Conservation (phyloP, 2,113 vertebrate species). For the Thymallus thymallus region DNA sequence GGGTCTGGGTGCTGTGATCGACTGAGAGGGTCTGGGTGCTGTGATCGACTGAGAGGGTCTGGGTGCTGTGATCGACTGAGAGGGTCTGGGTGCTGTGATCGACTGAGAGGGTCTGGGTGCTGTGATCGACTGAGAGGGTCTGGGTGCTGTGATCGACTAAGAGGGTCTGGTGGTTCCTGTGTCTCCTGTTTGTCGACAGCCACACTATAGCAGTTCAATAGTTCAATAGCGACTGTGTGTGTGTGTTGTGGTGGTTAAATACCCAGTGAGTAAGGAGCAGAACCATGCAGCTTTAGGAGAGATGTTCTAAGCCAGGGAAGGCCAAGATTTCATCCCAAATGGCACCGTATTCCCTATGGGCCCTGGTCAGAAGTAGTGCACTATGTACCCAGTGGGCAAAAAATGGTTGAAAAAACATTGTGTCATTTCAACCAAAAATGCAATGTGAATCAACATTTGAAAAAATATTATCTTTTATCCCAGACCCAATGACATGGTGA, state of each 20-base stretch:
- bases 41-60: slow-evolving; percentile 50
- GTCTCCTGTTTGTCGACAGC: not conserved
- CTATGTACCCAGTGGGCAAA: too few species aligned
- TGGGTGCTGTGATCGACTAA: slow-evolving; percentile 45
- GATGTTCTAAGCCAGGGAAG: too few species aligned
- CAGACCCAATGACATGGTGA: too few species aligned
- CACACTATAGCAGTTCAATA: slow-evolving; percentile 26
- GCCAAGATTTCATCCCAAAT: too few species aligned
- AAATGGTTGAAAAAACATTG: too few species aligned
- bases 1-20: slow-evolving; percentile 32
- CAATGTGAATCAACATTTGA: too few species aligned
- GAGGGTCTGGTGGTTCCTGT: slow-evolving; percentile 38
- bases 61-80: slow-evolving; percentile 13
- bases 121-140: not conserved
- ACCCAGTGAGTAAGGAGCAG: slow-evolving; percentile 32
- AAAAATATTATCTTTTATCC: too few species aligned
- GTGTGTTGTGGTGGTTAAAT: slow-evolving; percentile 18
- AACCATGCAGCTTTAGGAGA: slow-evolving; percentile 49
- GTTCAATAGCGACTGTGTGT: slow-evolving; percentile 18
- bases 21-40: not conserved
- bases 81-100: slow-evolving; percentile 24
- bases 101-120: slow-evolving; percentile 46
- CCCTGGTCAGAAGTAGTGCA: too few species aligned
- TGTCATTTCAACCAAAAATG: too few species aligned
- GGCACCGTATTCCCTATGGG: too few species aligned